Conservation (phyloP, 2,888 invertebrate species). For the Trachelus iudaicus region DNA sequence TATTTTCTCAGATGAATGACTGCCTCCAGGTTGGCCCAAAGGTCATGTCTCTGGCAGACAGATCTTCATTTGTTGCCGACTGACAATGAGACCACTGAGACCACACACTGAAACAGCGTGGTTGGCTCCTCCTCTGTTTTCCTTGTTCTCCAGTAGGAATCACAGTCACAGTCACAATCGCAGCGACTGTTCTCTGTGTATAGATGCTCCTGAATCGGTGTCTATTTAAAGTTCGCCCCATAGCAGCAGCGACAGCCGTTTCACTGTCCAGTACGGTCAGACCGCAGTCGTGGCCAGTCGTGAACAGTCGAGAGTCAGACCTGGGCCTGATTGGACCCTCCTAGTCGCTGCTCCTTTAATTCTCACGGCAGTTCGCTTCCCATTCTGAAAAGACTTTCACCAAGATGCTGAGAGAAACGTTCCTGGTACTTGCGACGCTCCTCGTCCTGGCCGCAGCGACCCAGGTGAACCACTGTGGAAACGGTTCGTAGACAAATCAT, state of each 20-base stretch:
- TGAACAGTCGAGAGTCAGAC: constrained; percentile 42
- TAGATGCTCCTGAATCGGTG: background rate
- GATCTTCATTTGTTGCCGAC: too few relatives aligned
- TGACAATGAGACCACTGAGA: background rate
- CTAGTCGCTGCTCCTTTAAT: constrained; percentile 18
- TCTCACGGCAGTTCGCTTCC: constrained; percentile 8
- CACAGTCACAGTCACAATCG: background rate
- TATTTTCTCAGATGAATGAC: background rate
- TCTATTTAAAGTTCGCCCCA: background rate
- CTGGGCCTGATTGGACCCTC: constrained; percentile 37
- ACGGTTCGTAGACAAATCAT: constrained; percentile 29
- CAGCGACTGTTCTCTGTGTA: background rate
- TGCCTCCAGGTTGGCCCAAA: background rate
- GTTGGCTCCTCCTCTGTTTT: background rate
- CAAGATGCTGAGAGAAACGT: constrained; percentile 45
- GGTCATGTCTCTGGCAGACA: background rate
- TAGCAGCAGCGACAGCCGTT: background rate
- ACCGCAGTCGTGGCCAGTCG: background rate
- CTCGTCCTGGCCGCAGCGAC: constrained; percentile 40
- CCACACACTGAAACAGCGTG: background rate
- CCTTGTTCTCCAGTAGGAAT: background rate
- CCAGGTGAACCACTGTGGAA: constrained; percentile 37
- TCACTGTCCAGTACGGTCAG: background rate
- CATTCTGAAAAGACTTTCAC: constrained; percentile 40
- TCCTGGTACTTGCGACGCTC: constrained; percentile 47